Evolutionary conservation across 2,888 invertebrate species (phyloP), one percentile per base, ranked within the genome.

Genomic region (Melinaea menophilus): DNA sequence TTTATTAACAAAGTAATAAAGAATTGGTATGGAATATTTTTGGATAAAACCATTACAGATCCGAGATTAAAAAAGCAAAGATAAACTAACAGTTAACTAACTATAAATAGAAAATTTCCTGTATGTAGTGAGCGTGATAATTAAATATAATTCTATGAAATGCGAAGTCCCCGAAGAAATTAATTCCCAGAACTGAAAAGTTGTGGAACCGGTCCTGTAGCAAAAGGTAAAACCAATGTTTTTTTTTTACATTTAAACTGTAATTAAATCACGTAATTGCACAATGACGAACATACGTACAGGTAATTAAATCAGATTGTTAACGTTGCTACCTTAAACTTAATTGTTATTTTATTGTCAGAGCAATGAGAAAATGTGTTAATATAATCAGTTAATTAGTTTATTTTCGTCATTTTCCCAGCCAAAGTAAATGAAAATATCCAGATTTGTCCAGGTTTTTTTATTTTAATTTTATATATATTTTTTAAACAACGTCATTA

Each of bases 171-270:
- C 64, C 64, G 62, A 61, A 61, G 70, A 71, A 71, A 73, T 67
- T 33, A 59, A 68, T 73, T 73, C 73, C 62, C 59, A 67, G 73
- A 73, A 73, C 64, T 65, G 66, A 64, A 69, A 69, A 72, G 71
- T 55, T n/a, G 71, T 70, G 57, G 61, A 63, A 73, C 73, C 70
- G 70, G 72, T 69, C 57, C 61, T 56, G 63, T 59, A 63, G 35
- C 47, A 54, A 48, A 57, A 59, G 65, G 63, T 66, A 61, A 69
- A 67, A 65, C 68, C 63, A 58, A 56, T 55, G 47, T 37, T n/a
- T 22, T 22, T 62, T n/a, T 58, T 66, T 64, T 61, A 61, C 63
- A 66, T 63, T 61, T 61, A 22, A 59, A 59, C 64, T 37, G 35
- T 37, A 58, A 66, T 59, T 68, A 63, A 65, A 51, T 66, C 65